Conservation (phyloP, 2,113 vertebrate species). For the Pangasianodon gigas region DNA sequence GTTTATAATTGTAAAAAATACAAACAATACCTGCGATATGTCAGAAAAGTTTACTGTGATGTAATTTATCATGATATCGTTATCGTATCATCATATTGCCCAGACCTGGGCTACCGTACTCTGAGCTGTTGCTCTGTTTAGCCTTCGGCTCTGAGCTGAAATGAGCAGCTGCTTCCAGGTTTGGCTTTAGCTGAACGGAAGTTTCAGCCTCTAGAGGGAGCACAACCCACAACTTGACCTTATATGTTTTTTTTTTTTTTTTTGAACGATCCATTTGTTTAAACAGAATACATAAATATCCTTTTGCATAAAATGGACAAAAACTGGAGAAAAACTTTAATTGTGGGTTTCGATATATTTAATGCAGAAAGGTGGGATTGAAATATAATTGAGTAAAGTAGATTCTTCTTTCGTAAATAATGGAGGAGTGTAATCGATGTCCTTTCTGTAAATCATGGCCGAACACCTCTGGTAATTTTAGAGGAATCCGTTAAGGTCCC, state of each 20-base stretch:
- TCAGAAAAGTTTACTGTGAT: neutral
- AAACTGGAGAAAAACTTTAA: neutral
- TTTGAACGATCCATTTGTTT: neutral
- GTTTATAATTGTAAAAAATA: neutral
- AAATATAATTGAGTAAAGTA: neutral
- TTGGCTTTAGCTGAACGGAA: neutral
- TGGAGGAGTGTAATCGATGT: neutral
- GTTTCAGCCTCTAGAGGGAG: neutral
- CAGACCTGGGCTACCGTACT: neutral
- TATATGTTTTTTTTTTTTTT: neutral
- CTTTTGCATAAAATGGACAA: neutral
- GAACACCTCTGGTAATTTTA: neutral
- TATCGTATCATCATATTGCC: neutral
- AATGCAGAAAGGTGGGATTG: neutral
- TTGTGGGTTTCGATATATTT: neutral
- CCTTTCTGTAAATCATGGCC: neutral
- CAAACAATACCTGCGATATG: neutral
- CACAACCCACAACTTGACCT: neutral
- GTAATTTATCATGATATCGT: neutral
- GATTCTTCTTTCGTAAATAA: no score
- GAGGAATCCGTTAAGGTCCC: slow-evolving; percentile 13
- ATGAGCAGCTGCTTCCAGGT: no score
- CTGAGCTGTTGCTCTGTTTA: neutral
- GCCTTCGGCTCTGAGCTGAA: neutral
- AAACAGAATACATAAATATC: neutral